phyloP scores from a whole-genome alignment of 2,113 vertebrate species.

The Indicator indicator region DNA sequence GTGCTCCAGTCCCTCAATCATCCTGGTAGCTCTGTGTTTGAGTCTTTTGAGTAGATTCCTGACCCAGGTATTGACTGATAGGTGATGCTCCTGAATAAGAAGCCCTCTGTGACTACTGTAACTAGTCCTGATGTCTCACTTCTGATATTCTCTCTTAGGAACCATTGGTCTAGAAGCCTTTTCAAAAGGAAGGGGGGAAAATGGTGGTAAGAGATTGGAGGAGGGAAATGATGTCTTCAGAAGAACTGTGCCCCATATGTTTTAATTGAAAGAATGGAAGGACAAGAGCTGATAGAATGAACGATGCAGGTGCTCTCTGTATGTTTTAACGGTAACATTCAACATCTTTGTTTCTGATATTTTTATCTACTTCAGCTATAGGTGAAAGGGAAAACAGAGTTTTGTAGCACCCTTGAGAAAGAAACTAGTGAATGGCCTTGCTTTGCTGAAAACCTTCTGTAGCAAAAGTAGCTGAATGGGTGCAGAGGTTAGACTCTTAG shows the following conservation, averaged over 20 bases:
- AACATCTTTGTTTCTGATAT: neutral
- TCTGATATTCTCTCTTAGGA: neutral
- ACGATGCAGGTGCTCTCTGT: neutral
- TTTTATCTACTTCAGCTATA: neutral
- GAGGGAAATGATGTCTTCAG: neutral
- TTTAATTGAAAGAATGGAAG: neutral
- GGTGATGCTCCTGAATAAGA: neutral
- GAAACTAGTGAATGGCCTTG: neutral
- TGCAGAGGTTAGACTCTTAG: neutral
- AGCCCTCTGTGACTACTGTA: neutral
- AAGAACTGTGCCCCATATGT: neutral
- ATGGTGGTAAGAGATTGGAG: neutral
- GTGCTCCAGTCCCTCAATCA: too few relatives aligned
- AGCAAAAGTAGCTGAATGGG: neutral
- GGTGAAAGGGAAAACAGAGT: neutral
- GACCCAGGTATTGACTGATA: neutral
- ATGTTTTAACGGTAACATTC: neutral
- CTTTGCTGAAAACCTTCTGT: neutral
- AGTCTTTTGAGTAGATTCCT: too few relatives aligned
- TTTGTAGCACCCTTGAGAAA: neutral
- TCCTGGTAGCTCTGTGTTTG: too few relatives aligned
- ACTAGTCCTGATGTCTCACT: neutral
- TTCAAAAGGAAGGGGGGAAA: neutral
- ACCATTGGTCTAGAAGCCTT: neutral
- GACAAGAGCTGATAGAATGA: neutral